These are phyloP conservation scores for Poecilia picta DNA, from an alignment of 2,797 vertebrate genomes.

Conservation along the genomic window DNA sequence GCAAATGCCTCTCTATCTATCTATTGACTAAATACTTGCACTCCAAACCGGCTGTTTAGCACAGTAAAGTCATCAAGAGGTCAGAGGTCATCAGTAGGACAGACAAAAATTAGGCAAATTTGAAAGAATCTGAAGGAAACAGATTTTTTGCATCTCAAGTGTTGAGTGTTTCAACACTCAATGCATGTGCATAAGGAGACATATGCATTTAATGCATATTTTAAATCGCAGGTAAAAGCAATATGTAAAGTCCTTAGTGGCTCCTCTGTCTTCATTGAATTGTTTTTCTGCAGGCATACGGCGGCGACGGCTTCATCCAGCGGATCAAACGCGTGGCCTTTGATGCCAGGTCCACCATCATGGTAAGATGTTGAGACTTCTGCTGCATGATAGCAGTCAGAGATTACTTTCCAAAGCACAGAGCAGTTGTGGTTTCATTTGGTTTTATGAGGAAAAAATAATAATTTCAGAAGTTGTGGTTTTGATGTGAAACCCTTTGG, in stretches of 20 bases:
- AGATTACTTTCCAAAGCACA: conserved; percentile 1
- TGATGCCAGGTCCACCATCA: conserved; percentile 92
- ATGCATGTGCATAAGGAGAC: no score
- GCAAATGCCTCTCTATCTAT: neutral
- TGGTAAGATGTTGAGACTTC: conserved; percentile 81
- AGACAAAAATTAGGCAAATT: neutral
- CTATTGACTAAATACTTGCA: neutral
- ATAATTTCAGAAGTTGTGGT: neutral
- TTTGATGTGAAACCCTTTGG: neutral
- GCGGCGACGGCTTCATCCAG: conserved; percentile 93
- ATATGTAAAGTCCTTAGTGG: neutral
- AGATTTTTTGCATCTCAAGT: neutral
- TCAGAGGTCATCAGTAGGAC: neutral
- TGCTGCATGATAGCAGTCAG: neutral
- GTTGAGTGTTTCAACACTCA: neutral
- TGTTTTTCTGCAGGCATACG: conserved; percentile 84
- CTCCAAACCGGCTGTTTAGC: neutral
- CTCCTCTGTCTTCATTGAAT: neutral
- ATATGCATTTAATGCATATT: neutral
- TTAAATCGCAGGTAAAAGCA: neutral
- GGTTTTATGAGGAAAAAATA: neutral
- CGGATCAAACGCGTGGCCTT: conserved; percentile 92
- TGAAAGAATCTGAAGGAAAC: neutral
- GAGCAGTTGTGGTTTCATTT: neutral
- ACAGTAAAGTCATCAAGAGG: neutral